phyloP scores from a whole-genome alignment of 1,140 invertebrate species.

The Polypedilum pembai region DNA sequence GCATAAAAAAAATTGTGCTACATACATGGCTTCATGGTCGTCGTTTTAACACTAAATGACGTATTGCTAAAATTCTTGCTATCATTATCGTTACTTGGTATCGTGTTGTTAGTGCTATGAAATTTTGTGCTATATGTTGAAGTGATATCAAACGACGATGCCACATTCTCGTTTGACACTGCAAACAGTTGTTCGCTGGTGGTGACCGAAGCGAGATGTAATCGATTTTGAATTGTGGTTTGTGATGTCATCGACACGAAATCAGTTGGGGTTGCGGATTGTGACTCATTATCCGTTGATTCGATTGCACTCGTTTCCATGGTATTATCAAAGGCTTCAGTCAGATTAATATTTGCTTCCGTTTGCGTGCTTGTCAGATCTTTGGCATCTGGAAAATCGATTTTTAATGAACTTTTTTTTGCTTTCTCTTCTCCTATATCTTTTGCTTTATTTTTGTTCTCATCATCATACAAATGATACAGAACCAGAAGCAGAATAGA shows the following conservation, averaged over 20 bases:
- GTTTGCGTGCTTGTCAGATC: background rate
- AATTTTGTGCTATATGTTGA: constrained; percentile 13
- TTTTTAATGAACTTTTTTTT: background rate
- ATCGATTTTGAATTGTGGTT: background rate
- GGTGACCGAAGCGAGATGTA: background rate
- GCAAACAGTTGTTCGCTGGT: background rate
- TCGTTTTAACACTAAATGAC: background rate
- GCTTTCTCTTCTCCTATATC: background rate
- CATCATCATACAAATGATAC: too few relatives aligned
- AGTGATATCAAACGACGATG: background rate
- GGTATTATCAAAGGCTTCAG: background rate
- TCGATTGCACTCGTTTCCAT: background rate
- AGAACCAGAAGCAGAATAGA: too few relatives aligned
- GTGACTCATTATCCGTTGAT: background rate
- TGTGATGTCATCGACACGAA: background rate
- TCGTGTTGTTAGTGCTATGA: background rate
- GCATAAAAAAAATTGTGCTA: too few relatives aligned
- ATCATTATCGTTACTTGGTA: background rate
- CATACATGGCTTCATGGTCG: background rate
- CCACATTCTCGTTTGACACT: background rate
- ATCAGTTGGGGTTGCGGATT: background rate
- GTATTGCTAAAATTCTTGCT: background rate
- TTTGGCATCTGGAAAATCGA: background rate
- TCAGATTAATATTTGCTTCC: background rate
- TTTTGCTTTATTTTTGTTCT: background rate